phyloP scores from a whole-genome alignment of 2,888 invertebrate genomes.

The Timema cristinae region DNA sequence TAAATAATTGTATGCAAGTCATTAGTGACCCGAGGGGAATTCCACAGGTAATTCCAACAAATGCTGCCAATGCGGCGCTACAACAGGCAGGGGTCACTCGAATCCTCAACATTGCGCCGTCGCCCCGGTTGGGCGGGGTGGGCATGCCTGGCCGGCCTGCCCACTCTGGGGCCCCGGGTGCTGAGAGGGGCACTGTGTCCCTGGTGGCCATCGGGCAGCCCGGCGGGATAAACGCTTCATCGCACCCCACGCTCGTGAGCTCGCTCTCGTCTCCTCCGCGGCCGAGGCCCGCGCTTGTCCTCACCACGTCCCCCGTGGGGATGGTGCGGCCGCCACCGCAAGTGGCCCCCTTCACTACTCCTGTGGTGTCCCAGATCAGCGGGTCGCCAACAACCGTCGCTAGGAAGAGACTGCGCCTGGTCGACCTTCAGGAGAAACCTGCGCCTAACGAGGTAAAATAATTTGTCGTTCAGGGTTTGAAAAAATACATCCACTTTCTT shows the following conservation, averaged over 20 bases:
- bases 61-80: constrained; percentile 40
- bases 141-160: constrained; percentile 23
- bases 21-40: too few relatives aligned
- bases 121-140: constrained; percentile 27
- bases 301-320: constrained; percentile 23
- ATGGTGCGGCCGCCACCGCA: constrained; percentile 26
- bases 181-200: constrained; percentile 26
- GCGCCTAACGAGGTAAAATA: constrained; percentile 39
- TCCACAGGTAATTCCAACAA: constrained; percentile 39
- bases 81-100: constrained; percentile 50
- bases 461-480: too few relatives aligned
- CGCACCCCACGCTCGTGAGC: constrained; percentile 32
- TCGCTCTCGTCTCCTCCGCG: constrained; percentile 32
- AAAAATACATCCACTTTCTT: too few relatives aligned
- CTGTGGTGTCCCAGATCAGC: constrained; percentile 36
- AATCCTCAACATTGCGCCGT: constrained; percentile 48
- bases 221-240: constrained; percentile 27
- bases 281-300: constrained; percentile 24
- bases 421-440: constrained; percentile 44
- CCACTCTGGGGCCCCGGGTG: constrained; percentile 23
- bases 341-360: constrained; percentile 29
- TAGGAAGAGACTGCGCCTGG: constrained; percentile 48
- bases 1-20: too few relatives aligned
- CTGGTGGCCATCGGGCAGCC: constrained; percentile 29
- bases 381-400: constrained; percentile 43